Conservation (phyloP, 2,113 vertebrate species). For the Austrofundulus limnaeus region DNA sequence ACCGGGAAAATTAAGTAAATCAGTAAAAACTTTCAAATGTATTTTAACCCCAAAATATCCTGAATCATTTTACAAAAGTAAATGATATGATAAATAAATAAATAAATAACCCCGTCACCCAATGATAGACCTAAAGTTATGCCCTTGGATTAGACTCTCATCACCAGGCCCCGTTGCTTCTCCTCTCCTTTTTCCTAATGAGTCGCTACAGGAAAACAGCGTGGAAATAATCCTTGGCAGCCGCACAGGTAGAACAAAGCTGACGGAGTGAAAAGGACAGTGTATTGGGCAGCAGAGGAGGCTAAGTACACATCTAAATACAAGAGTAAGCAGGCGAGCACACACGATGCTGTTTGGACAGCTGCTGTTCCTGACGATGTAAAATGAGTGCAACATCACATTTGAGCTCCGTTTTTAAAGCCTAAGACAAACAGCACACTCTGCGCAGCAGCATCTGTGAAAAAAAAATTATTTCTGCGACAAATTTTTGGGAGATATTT, state of each 20-base stretch:
- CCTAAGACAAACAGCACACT: conserved; percentile 55
- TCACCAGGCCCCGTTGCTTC: conserved; percentile 25
- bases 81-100: too few relatives aligned
- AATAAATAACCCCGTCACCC: too few relatives aligned
- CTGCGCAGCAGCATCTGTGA: conserved; percentile 26
- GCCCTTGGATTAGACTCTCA: too few relatives aligned
- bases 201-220: conserved; percentile 58
- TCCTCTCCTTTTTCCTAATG: conserved; percentile 55
- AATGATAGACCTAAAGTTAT: too few relatives aligned
- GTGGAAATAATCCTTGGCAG: conserved; percentile 69
- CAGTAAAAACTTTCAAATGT: too few relatives aligned
- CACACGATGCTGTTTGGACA: conserved; percentile 79
- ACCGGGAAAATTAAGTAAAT: too few relatives aligned
- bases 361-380: conserved; percentile 74
- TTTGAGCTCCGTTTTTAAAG: conserved; percentile 62
- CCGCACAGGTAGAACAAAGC: conserved; percentile 80
- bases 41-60: too few relatives aligned
- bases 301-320: conserved; percentile 79
- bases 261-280: conserved; percentile 72
- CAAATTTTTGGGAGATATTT: conserved; percentile 5
- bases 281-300: conserved; percentile 68
- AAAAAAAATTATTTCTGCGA: conserved; percentile 39
- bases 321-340: conserved; percentile 77
- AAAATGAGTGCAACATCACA: conserved; percentile 69
- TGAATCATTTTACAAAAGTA: too few relatives aligned